A percentile compares a stretch with the other conserved stretches of the same genome.
Conservation (phyloP, 2,113 vertebrate species). For the Phyllostomus hastatus region DNA sequence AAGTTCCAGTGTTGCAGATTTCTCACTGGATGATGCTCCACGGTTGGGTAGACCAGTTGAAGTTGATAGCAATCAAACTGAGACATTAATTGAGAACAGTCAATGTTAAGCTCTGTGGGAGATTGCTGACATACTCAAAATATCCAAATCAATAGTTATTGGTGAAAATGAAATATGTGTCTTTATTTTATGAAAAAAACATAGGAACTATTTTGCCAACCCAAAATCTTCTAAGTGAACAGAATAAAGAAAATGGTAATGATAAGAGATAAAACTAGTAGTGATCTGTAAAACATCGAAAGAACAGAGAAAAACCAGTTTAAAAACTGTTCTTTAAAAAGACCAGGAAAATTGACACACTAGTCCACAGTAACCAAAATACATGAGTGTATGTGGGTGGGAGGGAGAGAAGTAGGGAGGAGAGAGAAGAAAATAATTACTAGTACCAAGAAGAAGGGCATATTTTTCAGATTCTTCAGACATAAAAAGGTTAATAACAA, state of each 20-base stretch:
- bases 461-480: not conserved
- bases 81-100: too few relatives aligned
- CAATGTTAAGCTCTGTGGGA: too few relatives aligned
- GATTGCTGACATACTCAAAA: too few relatives aligned
- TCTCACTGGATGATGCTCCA: too few relatives aligned
- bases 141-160: too few relatives aligned
- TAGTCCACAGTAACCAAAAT: not conserved
- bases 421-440: not conserved
- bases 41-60: too few relatives aligned
- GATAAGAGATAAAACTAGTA: not conserved
- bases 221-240: not conserved
- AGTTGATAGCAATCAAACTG: too few relatives aligned
- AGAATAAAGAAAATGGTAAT: not conserved
- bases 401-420: not conserved
- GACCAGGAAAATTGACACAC: not conserved
- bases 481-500: not conserved
- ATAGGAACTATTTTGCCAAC: too few relatives aligned
- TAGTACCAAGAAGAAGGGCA: not conserved
- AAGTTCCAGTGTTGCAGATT: too few relatives aligned
- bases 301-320: not conserved
- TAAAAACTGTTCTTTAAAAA: not conserved
- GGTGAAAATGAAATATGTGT: too few relatives aligned
- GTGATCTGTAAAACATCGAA: not conserved
- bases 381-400: not conserved
- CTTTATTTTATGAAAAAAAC: too few relatives aligned